Base-by-base conservation (phyloP, 2,113 vertebrate genomes). In the Hymenochirus boettgeri region DNA sequence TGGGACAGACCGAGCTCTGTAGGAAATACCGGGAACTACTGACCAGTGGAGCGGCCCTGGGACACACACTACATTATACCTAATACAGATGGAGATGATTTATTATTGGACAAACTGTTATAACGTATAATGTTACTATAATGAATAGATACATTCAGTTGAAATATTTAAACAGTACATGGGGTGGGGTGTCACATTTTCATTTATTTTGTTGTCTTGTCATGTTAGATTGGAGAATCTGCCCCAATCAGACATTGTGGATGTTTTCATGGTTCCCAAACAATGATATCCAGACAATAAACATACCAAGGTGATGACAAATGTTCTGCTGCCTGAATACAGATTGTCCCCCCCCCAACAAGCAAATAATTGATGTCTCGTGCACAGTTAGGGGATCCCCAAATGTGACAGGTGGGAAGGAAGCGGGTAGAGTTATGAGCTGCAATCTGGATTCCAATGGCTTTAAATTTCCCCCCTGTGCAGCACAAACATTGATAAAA, bases 381-480 rank as follows among this genome's bases (percentile, higher is more conserved):
- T 81, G 77, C 74, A 82, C 83, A 82, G 83, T 84, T 81, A 80
- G 77, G 73, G 48, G 67, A 45, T 73, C 80, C 45, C 81, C 83
- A 73, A 86, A 82, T 75, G 77, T 85, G 86, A 88, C 86, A 86
- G 77, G 83, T 79, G 74, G 74, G 71, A 78, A 79, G 83, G 79
- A 83, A 80, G 75, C 76, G 23, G 74, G 77, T 72, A 86, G 83
- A 88, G 81, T 81, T 89, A 88, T 88, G 81, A 80, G 80, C 85
- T 88, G 86, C 82, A 83, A 82, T 82, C 79, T 79, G 81, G 78
- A 83, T 85, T 80, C 82, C 80, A 88, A 88, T 88, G 80, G 82
- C 85, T 88, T 71, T 79, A 80, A 77, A 79, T 80, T 87, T 86
- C 79, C 80, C 80, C 74, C 76, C 74, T 74, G 77, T 75, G 74